Percentiles rank a stretch among this genome's conserved stretches.
Conservation (phyloP, 2,113 vertebrate species). For the Labeo catla region DNA sequence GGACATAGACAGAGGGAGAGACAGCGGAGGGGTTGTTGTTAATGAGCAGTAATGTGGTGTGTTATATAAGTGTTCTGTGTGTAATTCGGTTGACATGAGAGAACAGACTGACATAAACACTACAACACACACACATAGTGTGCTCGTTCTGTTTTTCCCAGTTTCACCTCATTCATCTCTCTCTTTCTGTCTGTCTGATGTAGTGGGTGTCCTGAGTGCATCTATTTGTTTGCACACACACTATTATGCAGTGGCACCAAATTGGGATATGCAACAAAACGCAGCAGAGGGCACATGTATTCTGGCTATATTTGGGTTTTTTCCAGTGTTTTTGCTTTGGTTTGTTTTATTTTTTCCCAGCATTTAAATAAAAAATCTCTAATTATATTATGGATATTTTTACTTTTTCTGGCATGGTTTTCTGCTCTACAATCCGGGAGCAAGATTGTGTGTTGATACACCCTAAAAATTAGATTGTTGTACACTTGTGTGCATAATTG, state of each 20-base stretch:
- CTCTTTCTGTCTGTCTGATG: neutral
- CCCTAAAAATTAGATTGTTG: no score
- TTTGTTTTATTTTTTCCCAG: neutral
- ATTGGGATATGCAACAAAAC: neutral
- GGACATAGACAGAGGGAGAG: slow-evolving; percentile 15
- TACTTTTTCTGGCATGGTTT: neutral
- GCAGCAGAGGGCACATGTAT: neutral
- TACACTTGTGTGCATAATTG: no score
- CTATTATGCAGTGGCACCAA: neutral
- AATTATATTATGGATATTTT: neutral
- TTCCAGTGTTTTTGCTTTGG: neutral
- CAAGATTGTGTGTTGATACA: no score
- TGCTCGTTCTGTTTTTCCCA: neutral
- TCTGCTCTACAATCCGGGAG: neutral
- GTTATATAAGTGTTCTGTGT: slow-evolving; percentile 69
- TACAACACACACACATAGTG: neutral
- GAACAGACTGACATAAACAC: slow-evolving; percentile 18
- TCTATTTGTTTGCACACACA: neutral
- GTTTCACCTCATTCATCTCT: slow-evolving; percentile 12
- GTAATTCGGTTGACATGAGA: slow-evolving; percentile 67
- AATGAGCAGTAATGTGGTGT: slow-evolving; percentile 66
- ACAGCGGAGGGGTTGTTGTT: slow-evolving; percentile 58
- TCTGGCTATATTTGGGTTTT: neutral
- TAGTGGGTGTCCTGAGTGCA: neutral
- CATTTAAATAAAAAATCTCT: neutral